These are phyloP conservation scores for Anarsia innoxiella DNA, from an alignment of 2,888 invertebrate species.

Conservation along the genomic window DNA sequence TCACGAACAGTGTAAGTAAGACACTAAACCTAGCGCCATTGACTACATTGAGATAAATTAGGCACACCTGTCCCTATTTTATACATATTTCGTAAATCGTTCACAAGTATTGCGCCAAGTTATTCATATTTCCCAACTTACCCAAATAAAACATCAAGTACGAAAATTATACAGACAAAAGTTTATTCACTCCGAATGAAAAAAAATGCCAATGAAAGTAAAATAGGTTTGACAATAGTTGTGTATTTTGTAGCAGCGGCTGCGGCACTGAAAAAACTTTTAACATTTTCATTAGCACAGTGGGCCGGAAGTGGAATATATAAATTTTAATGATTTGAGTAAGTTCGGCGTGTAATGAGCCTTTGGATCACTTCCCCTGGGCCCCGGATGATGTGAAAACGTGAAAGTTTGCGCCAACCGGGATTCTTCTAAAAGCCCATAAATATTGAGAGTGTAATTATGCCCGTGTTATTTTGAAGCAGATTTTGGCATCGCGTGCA, in stretches of 20 bases:
- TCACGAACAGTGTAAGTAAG: no score
- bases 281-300: constrained; percentile 49
- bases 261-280: constrained; percentile 27
- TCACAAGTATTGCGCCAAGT: no score
- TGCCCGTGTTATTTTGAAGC: constrained; percentile 16
- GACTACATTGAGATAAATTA: no score
- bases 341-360: constrained; percentile 53
- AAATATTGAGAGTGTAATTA: constrained; percentile 28
- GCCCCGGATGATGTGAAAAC: constrained; percentile 20
- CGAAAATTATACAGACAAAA: no score
- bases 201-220: no score
- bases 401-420: constrained; percentile 10
- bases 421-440: constrained; percentile 27
- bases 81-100: no score
- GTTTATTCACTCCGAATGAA: no score
- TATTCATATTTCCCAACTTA: no score
- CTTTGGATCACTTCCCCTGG: constrained; percentile 31
- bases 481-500: neutral
- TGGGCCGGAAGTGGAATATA: constrained; percentile 43
- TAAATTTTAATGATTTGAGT: constrained; percentile 61
- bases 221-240: no score
- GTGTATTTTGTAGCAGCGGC: neutral
- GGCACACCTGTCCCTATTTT: no score
- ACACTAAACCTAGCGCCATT: no score
- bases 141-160: no score